Percentiles rank a stretch among this genome's conserved stretches.
phyloP scores from a whole-genome alignment of 2,113 vertebrate genomes.

The Psilopogon haemacephalus region DNA sequence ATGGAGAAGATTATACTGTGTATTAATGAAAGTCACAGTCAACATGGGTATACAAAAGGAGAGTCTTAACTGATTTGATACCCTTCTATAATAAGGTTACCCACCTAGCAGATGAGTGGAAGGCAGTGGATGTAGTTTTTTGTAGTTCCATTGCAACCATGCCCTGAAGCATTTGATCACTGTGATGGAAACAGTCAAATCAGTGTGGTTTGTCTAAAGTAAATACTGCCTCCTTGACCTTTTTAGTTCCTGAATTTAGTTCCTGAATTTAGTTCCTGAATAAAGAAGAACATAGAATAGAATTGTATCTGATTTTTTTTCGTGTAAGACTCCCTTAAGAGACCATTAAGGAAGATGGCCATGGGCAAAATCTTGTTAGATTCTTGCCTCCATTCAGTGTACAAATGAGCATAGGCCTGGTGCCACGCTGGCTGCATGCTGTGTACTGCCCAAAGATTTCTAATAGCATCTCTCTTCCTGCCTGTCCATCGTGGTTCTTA shows the following conservation, averaged over 20 bases:
- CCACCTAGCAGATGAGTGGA: neutral
- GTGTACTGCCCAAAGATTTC: neutral
- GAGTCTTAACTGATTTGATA: neutral
- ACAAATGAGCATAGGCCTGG: neutral
- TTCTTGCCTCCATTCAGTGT: neutral
- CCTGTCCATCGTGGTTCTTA: neutral
- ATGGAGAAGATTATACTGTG: neutral
- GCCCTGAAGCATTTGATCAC: neutral
- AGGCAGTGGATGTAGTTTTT: neutral
- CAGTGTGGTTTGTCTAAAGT: neutral
- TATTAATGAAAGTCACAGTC: neutral
- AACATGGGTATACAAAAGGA: neutral
- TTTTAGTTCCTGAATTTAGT: neutral
- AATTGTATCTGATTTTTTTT: neutral
- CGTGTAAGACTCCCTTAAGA: neutral
- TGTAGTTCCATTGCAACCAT: neutral
- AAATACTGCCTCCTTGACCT: neutral
- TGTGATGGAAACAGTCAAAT: neutral
- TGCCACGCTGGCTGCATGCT: rapidly evolving
- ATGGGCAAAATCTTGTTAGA: neutral
- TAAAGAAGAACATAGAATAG: neutral
- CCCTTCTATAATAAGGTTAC: neutral
- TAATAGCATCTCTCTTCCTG: neutral
- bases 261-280: neutral
- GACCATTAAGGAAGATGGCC: neutral